A percentile compares a stretch with the other conserved stretches of the same genome.
Evolutionary conservation across 2,113 vertebrate genomes (phyloP).

Genomic region (Chaenogobius annularis): DNA sequence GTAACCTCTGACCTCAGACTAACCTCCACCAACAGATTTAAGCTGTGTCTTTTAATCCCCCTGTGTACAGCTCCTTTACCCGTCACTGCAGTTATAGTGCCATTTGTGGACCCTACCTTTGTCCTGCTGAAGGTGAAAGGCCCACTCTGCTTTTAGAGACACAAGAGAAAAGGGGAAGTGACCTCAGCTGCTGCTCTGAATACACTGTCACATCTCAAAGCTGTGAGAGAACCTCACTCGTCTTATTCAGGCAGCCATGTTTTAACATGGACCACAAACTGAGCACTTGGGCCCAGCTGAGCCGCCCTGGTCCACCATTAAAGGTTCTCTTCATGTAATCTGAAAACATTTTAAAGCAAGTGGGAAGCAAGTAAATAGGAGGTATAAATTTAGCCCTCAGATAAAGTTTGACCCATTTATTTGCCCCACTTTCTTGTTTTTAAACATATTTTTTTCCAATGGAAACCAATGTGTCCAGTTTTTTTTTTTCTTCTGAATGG

Average conservation of each 20-base stretch:
- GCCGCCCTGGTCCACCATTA: slow-evolving; percentile 30
- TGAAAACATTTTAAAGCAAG: slow-evolving; percentile 60
- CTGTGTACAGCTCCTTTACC: slow-evolving; percentile 58
- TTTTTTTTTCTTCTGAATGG: slow-evolving; percentile 81
- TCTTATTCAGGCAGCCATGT: slow-evolving; percentile 18
- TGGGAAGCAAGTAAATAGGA: slow-evolving; percentile 61
- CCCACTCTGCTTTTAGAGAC: slow-evolving; percentile 37
- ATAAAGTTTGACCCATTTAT: slow-evolving; percentile 80
- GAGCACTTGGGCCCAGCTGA: slow-evolving; percentile 65
- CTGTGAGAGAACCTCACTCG: slow-evolving; percentile 12
- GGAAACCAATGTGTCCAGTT: slow-evolving; percentile 86
- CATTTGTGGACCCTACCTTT: slow-evolving; percentile 56
- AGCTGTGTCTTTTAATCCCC: slow-evolving; percentile 49
- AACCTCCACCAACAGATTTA: slow-evolving; percentile 30
- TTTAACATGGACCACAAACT: slow-evolving; percentile 19
- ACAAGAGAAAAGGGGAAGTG: slow-evolving; percentile 40
- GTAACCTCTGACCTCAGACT: slow-evolving; percentile 31
- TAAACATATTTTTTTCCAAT: slow-evolving; percentile 74
- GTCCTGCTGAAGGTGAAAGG: slow-evolving; percentile 38
- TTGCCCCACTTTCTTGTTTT: slow-evolving; percentile 45
- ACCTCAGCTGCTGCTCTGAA: slow-evolving; percentile 36
- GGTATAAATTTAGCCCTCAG: slow-evolving; percentile 35
- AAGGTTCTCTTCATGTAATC: slow-evolving; percentile 42
- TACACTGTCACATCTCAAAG: slow-evolving; percentile 19
- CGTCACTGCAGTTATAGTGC: slow-evolving; percentile 64